Evolutionary conservation across 2,888 invertebrate genomes (phyloP).

Genomic region (Synanthedon tipuliformis): DNA sequence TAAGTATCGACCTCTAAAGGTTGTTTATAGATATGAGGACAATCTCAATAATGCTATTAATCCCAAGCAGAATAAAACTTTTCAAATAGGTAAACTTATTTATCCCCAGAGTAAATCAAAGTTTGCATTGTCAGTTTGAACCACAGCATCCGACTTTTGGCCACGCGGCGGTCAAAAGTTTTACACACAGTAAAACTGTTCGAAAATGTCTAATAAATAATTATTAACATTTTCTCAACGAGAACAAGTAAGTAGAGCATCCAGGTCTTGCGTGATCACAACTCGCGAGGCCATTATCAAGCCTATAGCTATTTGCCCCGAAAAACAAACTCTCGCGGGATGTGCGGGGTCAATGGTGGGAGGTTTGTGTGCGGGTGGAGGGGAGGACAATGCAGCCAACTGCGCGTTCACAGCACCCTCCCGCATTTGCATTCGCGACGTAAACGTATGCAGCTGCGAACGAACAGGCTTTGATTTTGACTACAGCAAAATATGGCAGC

Average conservation of each 20-base stretch:
- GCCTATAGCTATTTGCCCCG: constrained; percentile 71
- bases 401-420: constrained; percentile 54
- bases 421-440: constrained; percentile 53
- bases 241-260: constrained; percentile 28
- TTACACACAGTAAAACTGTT: neutral
- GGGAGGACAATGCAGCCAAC: constrained; percentile 61
- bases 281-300: constrained; percentile 68
- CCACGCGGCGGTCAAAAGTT: no score
- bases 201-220: no score
- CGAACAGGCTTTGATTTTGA: constrained; percentile 43
- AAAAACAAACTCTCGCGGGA: constrained; percentile 71
- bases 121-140: no score
- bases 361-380: constrained; percentile 15
- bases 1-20: no score
- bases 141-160: no score
- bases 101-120: no score
- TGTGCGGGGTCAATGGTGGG: constrained; percentile 27
- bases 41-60: no score
- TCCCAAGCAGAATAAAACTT: no score
- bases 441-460: constrained; percentile 41
- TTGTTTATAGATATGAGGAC: no score
- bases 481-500: constrained; percentile 15
- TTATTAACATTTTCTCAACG: neutral
- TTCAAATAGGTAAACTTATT: no score
- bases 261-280: constrained; percentile 16